Percentiles rank a stretch among this genome's conserved stretches.
These are phyloP conservation scores for Noctilio leporinus DNA, from an alignment of 2,113 vertebrate species.

Conservation along the genomic window DNA sequence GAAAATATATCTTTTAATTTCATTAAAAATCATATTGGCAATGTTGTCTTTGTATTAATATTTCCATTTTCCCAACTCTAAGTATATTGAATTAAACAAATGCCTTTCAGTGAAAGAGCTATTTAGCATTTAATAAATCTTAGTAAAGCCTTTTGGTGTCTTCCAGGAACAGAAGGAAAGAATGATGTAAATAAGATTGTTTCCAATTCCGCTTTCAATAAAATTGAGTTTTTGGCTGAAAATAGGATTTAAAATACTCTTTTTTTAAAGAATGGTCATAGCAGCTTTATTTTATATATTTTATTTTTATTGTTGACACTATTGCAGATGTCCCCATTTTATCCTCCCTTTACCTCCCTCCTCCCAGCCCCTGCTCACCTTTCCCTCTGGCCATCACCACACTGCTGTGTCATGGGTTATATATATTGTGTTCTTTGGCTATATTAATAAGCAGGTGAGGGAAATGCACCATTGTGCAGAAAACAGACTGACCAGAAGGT, in stretches of 20 bases:
- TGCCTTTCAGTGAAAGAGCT: neutral
- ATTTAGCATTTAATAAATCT: neutral
- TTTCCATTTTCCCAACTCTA: neutral
- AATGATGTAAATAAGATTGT: neutral
- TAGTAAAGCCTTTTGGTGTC: neutral
- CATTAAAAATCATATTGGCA: neutral
- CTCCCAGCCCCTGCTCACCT: too few species aligned
- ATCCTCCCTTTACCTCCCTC: too few species aligned
- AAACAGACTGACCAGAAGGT: neutral
- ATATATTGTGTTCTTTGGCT: too few species aligned
- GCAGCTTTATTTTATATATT: neutral
- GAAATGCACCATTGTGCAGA: neutral
- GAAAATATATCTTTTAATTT: neutral
- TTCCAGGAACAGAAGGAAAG: neutral
- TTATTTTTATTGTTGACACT: too few species aligned
- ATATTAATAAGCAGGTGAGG: neutral
- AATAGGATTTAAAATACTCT: neutral
- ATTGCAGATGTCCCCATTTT: too few species aligned
- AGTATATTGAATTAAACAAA: neutral
- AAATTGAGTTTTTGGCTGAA: neutral
- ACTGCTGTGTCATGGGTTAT: too few species aligned
- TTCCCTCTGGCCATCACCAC: too few species aligned
- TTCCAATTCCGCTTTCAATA: neutral
- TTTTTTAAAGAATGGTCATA: neutral
- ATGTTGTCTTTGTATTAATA: neutral